phyloP scores from a whole-genome alignment of 1,140 invertebrate species.

The Drosophila virilis region DNA sequence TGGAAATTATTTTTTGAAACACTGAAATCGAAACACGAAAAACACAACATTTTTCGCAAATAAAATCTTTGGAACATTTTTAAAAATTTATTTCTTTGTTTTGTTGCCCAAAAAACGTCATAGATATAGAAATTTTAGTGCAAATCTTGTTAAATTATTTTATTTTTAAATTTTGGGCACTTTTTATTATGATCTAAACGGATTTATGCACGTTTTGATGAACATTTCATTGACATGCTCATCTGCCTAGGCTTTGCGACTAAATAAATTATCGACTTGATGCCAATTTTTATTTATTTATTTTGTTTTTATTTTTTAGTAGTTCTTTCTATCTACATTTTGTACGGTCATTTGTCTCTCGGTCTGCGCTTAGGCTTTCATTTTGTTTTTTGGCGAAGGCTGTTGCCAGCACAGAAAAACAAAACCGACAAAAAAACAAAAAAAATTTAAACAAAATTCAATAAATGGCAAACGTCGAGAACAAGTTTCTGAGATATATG shows the following conservation, averaged over 20 bases:
- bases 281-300: slow-evolving; percentile 34
- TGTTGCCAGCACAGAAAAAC: slow-evolving; percentile 44
- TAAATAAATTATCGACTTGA: slow-evolving; percentile 57
- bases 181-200: slow-evolving; percentile 20
- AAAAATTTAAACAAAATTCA: slow-evolving; percentile 39
- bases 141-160: slow-evolving; percentile 12
- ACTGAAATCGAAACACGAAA: too few relatives aligned
- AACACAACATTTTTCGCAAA: too few relatives aligned
- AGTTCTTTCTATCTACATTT: slow-evolving; percentile 24
- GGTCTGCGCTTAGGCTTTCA: slow-evolving; percentile 16
- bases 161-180: neutral
- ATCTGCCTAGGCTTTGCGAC: slow-evolving; percentile 13
- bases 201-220: slow-evolving; percentile 34
- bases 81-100: too few relatives aligned
- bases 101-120: neutral
- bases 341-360: slow-evolving; percentile 27
- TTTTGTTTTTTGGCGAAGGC: slow-evolving; percentile 32
- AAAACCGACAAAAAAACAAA: slow-evolving; percentile 11
- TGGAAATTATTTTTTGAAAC: too few relatives aligned
- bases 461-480: slow-evolving; percentile 58
- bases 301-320: slow-evolving; percentile 2
- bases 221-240: slow-evolving; percentile 24
- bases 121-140: slow-evolving; percentile 12
- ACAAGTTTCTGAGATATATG: slow-evolving; percentile 55
- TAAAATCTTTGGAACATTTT: too few relatives aligned